Evolutionary conservation across 2,888 invertebrate species (phyloP).

Genomic region (Spodoptera picta): DNA sequence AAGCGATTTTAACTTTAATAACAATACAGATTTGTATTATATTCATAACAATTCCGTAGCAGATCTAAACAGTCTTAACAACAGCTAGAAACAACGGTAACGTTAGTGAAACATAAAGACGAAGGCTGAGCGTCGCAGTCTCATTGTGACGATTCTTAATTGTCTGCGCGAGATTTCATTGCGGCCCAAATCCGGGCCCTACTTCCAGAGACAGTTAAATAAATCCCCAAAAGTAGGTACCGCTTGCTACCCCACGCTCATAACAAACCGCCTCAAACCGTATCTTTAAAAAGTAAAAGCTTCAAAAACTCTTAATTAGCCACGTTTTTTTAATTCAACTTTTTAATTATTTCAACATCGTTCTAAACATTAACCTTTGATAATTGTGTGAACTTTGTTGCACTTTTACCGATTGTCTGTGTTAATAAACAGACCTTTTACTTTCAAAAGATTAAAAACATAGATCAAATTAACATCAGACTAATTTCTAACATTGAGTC

Average conservation of each 20-base stretch:
- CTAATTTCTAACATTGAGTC: constrained; percentile 8
- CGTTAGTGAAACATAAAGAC: constrained; percentile 59
- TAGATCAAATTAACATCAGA: constrained; percentile 28
- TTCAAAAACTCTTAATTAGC: constrained; percentile 29
- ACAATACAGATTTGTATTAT: constrained; percentile 21
- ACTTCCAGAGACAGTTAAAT: constrained; percentile 63
- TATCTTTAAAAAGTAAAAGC: constrained; percentile 30
- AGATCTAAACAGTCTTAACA: constrained; percentile 31
- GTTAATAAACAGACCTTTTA: constrained; percentile 14
- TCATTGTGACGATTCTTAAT: constrained; percentile 73
- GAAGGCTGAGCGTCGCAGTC: constrained; percentile 51
- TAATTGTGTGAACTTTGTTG: constrained; percentile 33
- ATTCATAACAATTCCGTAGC: constrained; percentile 28
- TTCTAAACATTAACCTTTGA: constrained; percentile 22
- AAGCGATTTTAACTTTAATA: constrained; percentile 1
- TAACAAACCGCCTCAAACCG: constrained; percentile 18
- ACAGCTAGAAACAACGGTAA: constrained; percentile 60
- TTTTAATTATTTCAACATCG: constrained; percentile 28
- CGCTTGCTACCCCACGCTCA: constrained; percentile 25
- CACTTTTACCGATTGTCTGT: constrained; percentile 52
- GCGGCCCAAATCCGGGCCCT: constrained; percentile 68
- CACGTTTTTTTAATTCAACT: constrained; percentile 18
- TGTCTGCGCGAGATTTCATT: constrained; percentile 75
- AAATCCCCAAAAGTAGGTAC: constrained; percentile 57
- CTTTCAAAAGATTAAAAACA: constrained; percentile 42